phyloP scores from a whole-genome alignment of 2,797 vertebrate genomes.

The Harpagifer antarcticus region DNA sequence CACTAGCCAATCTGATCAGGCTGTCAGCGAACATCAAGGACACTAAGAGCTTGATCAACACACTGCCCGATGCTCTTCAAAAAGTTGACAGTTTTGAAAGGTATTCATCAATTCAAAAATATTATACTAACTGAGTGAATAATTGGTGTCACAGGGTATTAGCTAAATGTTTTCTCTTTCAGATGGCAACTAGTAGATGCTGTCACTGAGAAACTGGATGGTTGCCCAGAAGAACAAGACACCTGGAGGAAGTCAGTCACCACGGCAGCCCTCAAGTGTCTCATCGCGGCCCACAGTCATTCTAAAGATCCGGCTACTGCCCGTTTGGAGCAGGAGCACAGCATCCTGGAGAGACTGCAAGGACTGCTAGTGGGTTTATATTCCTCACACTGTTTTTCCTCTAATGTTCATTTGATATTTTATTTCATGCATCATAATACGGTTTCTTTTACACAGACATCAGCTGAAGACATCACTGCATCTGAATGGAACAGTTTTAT shows the following conservation, averaged over 20 bases:
- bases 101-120: conserved; percentile 69
- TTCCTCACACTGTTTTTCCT: neutral
- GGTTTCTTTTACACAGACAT: conserved; percentile 69
- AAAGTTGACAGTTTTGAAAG: conserved; percentile 77
- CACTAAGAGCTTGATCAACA: conserved; percentile 74
- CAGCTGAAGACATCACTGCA: conserved; percentile 79
- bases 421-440: neutral
- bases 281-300: conserved; percentile 80
- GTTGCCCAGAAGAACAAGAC: conserved; percentile 70
- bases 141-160: neutral
- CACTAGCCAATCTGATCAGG: conserved; percentile 85
- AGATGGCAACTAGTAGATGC: conserved; percentile 92
- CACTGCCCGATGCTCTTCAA: conserved; percentile 84
- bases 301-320: conserved; percentile 73
- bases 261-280: conserved; percentile 85
- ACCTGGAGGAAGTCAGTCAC: conserved; percentile 87
- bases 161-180: conserved; percentile 26
- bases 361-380: conserved; percentile 84
- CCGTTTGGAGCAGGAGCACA: conserved; percentile 79
- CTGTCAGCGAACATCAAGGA: conserved; percentile 73
- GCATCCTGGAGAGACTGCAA: conserved; percentile 84
- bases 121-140: neutral
- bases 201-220: conserved; percentile 81
- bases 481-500: conserved; percentile 91
- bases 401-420: neutral